Evolutionary conservation across 2,888 invertebrate species (phyloP).

Genomic region (Acleris laterana): DNA sequence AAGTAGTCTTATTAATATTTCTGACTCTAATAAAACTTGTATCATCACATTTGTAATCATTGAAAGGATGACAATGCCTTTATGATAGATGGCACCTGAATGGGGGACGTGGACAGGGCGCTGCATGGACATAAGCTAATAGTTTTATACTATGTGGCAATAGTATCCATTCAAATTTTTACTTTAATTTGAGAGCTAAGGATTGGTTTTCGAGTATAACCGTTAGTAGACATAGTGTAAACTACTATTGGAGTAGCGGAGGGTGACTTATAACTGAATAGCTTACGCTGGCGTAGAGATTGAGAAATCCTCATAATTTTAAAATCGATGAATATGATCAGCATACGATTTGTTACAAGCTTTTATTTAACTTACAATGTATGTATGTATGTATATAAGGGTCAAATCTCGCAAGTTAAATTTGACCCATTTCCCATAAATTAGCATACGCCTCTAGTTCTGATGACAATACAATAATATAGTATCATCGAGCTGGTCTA

Average conservation of each 20-base stretch:
- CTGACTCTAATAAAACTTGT: neutral
- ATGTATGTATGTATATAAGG: no score
- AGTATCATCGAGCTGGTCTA: no score
- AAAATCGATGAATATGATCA: neutral
- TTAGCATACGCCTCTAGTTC: no score
- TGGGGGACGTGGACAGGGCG: slow-evolving; percentile 1
- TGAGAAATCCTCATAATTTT: neutral
- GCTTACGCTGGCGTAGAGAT: slow-evolving; percentile 1
- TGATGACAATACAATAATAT: no score
- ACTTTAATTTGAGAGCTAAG: neutral
- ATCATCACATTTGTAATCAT: slow-evolving; percentile 4
- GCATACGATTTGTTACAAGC: no score
- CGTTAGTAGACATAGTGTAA: neutral
- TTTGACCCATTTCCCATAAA: no score
- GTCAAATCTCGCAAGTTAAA: no score
- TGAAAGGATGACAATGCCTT: slow-evolving; percentile 9
- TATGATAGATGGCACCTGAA: neutral
- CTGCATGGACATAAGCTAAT: neutral
- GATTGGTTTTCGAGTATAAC: neutral
- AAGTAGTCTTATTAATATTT: no score
- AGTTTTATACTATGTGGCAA: neutral
- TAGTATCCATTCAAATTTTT: neutral
- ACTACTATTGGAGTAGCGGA: neutral
- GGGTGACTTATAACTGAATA: neutral
- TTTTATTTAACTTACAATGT: no score